Base-by-base conservation (phyloP, 2,113 vertebrate species). In the Chiloscyllium plagiosum region DNA sequence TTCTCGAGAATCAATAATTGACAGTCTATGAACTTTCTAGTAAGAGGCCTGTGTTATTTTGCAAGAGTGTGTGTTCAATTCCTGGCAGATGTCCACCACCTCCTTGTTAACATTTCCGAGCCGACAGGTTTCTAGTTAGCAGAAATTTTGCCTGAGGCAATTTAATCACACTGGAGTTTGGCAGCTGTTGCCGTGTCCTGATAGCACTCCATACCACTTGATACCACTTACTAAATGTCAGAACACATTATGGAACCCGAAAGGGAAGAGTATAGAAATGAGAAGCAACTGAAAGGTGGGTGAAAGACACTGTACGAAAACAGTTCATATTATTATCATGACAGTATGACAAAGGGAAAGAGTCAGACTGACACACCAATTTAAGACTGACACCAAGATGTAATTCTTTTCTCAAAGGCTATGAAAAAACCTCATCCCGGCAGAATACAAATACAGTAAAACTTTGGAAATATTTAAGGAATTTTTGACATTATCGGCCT, bases 31-130 rank as follows among this genome's bases (percentile, higher is more conserved):
- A 83, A 47, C 37, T 83, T 83, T 47, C 17, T 4, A 12, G 37
- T 47, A 20, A 37, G 37, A 42, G 37, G 15, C n/a, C 52, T 87
- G 85, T 87, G 83, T 33, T 15, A 76, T 76, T 52, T 8, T 22
- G 86, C 15, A 61, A 1, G 89, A 37, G 65, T 56, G 52, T 17
- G 0, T 29, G 33, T 93, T 93, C 19, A n/a, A 22, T 22, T 66
- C n/a, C n/a, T 93, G 89, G 89, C 89, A n/a, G 61, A 93, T 66
- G 20, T 37, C 33, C 89, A 93, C n/a, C 33, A 93, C 17, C 33
- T 37, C n/a, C 33, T 93, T 68, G 89, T 66, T 93, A 93, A 93
- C 89, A 68, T 93, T 66, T 92, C 33, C 29, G 37, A 61, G 86
- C 61, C n/a, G 33, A 93, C 33, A 68, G 29, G n/a, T 93, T n/a